Conservation (phyloP, 2,113 vertebrate genomes). For the Carassius auratus region DNA sequence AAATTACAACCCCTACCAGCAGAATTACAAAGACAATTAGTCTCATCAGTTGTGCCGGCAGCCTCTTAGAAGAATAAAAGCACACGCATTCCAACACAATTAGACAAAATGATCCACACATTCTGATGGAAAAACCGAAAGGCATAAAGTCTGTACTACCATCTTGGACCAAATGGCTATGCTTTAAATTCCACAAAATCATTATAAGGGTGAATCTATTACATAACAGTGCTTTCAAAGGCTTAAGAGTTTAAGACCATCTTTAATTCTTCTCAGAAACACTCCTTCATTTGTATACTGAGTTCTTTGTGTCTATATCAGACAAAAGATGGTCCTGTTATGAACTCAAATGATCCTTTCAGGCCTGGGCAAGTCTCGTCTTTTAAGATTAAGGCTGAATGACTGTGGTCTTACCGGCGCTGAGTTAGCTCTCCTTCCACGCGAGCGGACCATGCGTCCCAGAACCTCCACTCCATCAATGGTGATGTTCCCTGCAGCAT, state of each 20-base stretch:
- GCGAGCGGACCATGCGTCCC: slow-evolving; percentile 87
- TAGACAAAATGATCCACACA: slow-evolving; percentile 12
- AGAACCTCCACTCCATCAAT: slow-evolving; percentile 88
- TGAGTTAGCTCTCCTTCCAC: slow-evolving; percentile 82
- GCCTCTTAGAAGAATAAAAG: neutral
- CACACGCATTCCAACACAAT: neutral
- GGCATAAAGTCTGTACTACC: neutral
- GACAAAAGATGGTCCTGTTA: slow-evolving; percentile 34
- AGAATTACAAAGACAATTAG: slow-evolving; percentile 30
- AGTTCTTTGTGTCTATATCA: slow-evolving; percentile 1
- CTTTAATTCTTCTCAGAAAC: slow-evolving; percentile 34
- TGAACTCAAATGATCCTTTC: neutral
- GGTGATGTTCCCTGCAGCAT: slow-evolving; percentile 87
- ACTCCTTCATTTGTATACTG: slow-evolving; percentile 26
- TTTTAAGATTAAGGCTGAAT: neutral
- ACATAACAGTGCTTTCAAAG: neutral
- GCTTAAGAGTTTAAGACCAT: slow-evolving; percentile 32
- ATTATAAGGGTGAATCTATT: slow-evolving; percentile 4
- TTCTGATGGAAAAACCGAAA: slow-evolving; percentile 29
- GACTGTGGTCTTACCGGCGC: slow-evolving; percentile 83
- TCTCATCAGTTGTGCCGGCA: slow-evolving; percentile 23
- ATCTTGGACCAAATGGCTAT: slow-evolving; percentile 4
- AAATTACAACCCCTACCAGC: neutral
- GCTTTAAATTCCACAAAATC: slow-evolving; percentile 7
- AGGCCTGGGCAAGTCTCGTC: neutral